These are phyloP conservation scores for Elephantulus edwardii DNA, from an alignment of 2,113 vertebrate species.

Conservation along the genomic window DNA sequence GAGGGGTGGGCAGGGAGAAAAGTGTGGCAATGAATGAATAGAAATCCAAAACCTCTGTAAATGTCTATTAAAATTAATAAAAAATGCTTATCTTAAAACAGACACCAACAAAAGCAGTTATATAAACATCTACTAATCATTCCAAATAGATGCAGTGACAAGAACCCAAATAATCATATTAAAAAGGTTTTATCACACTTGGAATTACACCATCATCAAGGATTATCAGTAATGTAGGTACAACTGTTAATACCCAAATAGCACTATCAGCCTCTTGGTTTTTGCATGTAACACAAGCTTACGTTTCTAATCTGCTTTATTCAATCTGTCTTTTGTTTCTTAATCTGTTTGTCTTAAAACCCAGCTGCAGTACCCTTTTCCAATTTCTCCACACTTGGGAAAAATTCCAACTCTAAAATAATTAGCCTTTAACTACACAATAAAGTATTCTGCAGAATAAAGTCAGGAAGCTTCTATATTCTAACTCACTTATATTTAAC, in stretches of 20 bases:
- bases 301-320: background rate
- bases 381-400: background rate
- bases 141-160: constrained; percentile 1
- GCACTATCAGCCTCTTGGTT: constrained; percentile 5
- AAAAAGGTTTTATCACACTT: background rate
- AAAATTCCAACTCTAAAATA: background rate
- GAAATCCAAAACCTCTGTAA: too few species aligned
- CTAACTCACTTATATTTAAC: constrained; percentile 33
- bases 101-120: background rate
- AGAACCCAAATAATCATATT: background rate
- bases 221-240: background rate
- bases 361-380: background rate
- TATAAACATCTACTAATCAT: background rate
- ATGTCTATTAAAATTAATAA: background rate
- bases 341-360: constrained; percentile 21
- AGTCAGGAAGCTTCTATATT: constrained; percentile 10
- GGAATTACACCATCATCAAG: background rate
- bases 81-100: constrained; percentile 29
- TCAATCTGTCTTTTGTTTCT: background rate
- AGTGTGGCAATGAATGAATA: too few species aligned
- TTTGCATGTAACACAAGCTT: constrained; percentile 1
- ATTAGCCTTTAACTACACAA: background rate
- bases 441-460: constrained; percentile 9
- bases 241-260: background rate
- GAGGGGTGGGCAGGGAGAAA: too few species aligned